Conservation (phyloP, 2,113 vertebrate genomes). For the Murina feae region DNA sequence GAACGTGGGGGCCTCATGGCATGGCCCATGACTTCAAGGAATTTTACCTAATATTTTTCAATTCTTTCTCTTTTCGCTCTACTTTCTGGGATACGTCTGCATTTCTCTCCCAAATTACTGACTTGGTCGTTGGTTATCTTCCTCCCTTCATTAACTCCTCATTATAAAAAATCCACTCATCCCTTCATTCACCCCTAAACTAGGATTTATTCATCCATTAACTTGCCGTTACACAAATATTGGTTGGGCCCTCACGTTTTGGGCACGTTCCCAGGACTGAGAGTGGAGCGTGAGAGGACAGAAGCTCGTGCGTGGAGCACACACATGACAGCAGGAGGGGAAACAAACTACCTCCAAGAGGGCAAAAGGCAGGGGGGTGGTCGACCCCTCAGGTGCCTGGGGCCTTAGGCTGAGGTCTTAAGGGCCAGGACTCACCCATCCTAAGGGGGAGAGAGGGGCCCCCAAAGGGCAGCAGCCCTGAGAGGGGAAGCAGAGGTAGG, state of each 20-base stretch:
- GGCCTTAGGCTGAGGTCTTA: not conserved
- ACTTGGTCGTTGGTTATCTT: not conserved
- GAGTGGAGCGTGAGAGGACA: not conserved
- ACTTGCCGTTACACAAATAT: not conserved
- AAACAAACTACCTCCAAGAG: not conserved
- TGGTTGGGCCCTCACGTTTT: not conserved
- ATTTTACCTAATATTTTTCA: not conserved
- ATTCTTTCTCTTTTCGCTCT: not conserved
- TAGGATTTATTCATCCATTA: not conserved
- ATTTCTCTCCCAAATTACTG: not conserved
- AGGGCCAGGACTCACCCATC: not conserved
- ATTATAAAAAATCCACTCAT: not conserved
- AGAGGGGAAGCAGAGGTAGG: not conserved
- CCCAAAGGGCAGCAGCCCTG: not conserved
- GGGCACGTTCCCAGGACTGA: not conserved
- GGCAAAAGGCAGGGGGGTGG: not conserved
- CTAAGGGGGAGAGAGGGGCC: not conserved
- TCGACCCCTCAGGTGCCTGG: not conserved
- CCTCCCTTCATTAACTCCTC: not conserved
- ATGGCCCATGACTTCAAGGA: not conserved
- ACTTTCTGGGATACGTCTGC: not conserved
- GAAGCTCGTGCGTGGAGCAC: not conserved
- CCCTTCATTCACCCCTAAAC: too few species aligned
- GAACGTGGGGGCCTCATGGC: not conserved
- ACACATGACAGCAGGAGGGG: too few species aligned